phyloP scores from a whole-genome alignment of 2,888 invertebrate genomes.

The Aricia artaxerxes region DNA sequence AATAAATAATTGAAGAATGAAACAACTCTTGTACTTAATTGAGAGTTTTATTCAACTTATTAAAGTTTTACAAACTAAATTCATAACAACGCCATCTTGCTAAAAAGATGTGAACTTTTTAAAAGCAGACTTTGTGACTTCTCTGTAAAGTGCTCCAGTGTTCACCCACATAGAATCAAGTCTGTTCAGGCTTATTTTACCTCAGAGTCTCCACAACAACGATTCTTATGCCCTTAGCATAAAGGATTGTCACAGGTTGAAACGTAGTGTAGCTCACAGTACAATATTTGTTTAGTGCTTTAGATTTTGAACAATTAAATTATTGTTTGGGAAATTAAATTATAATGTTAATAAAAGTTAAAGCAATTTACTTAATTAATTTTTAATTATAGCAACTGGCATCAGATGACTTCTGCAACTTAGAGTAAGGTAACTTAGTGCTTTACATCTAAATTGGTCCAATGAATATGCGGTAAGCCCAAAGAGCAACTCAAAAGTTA shows the following conservation, averaged over 20 bases:
- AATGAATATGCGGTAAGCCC: background rate
- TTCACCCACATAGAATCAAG: background rate
- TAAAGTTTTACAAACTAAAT: background rate
- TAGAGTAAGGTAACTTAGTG: background rate
- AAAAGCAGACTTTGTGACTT: background rate
- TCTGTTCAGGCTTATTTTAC: background rate
- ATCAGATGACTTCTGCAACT: too few relatives aligned
- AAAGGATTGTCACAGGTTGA: too few relatives aligned
- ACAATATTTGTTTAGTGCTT: too few relatives aligned
- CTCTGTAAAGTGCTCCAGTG: background rate
- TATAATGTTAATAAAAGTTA: too few relatives aligned
- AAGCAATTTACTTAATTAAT: too few relatives aligned
- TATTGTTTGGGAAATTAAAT: too few relatives aligned
- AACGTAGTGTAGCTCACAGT: too few relatives aligned
- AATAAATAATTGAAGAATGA: too few relatives aligned
- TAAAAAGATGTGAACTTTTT: slow-evolving; percentile 39
- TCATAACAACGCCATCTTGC: slow-evolving; percentile 45
- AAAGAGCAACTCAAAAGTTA: too few relatives aligned
- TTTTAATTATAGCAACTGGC: too few relatives aligned
- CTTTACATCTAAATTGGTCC: background rate
- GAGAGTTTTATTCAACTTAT: background rate
- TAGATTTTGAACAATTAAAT: too few relatives aligned
- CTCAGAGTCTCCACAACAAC: background rate
- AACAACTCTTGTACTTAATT: too few relatives aligned
- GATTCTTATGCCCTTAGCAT: background rate